Evolutionary conservation across 2,113 vertebrate species (phyloP), one percentile per base, ranked within the genome.

Genomic region (Boulengeromyrus knoepffleri): DNA sequence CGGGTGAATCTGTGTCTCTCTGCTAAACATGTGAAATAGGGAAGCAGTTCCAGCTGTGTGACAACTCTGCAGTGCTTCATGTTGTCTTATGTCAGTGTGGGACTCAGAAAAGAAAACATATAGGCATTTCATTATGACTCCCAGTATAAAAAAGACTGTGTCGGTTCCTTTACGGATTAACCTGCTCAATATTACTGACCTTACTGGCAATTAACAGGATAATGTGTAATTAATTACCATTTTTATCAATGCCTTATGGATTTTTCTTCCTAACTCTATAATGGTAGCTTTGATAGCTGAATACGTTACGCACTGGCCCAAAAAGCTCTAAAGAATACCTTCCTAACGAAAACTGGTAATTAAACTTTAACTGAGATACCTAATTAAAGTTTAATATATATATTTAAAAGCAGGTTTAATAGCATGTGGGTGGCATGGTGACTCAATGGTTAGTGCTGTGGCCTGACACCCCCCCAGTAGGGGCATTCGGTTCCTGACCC

Each of bases 101-200:
- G 42, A 84, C 19, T 7, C 17, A 19, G 47, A 50, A 50, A 53
- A 56, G 85, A 31, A 52, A 52, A 87, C 27, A 36, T 24, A 53
- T 7, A 19, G 46, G n/a, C 85, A 87, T 80, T 39, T 83, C 31
- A 83, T 80, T 31, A 45, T 7, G 36, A 53, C 74, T 88, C 42
- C 42, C 42, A 84, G 39, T 89, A 66, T 91, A 89, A 91, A 19
- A 83, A 62, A 53, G 42, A 80, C 47, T 85, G 83, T 91, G 19
- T 17, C 83, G 74, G 7, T 90, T 52, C 45, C 45, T 80, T 52
- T n/a, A 19, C 17, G 39, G 36, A 89, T 89, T 49, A 89, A 83
- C 39, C 31, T 42, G n/a, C 70, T 89, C 74, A 46, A 42, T 49
- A 58, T 90, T 62, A 0, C 24, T 90, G 89, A 24, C 90, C 50